Conservation (phyloP, 2,113 vertebrate species). For the Ophthalmolycus amberensis region DNA sequence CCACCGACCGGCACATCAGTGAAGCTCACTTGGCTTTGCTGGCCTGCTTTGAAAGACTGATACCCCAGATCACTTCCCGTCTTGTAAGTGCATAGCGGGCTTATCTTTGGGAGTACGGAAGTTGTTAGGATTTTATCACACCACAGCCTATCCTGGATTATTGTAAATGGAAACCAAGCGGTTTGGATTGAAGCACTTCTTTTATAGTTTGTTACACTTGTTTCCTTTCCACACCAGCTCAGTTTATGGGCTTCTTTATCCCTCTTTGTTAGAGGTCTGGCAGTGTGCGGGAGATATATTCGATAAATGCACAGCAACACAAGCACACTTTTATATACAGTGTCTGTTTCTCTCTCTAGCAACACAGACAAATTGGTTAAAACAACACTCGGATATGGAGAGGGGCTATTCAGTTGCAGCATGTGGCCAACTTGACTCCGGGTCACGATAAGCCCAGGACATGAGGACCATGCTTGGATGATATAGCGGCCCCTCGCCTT, state of each 20-base stretch:
- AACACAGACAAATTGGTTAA: slow-evolving; percentile 45
- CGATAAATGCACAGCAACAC: not conserved
- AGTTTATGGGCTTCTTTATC: slow-evolving; percentile 36
- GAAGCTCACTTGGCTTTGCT: slow-evolving; percentile 71
- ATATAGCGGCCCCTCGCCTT: slow-evolving; percentile 77
- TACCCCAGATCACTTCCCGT: slow-evolving; percentile 81
- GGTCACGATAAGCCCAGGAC: slow-evolving; percentile 80
- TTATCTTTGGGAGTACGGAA: slow-evolving; percentile 81
- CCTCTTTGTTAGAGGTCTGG: not conserved
- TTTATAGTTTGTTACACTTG: slow-evolving; percentile 58
- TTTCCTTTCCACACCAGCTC: slow-evolving; percentile 31
- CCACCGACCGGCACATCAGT: slow-evolving; percentile 66
- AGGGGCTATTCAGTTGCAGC: slow-evolving; percentile 66
- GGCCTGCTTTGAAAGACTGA: slow-evolving; percentile 80
- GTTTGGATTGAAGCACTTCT: slow-evolving; percentile 60
- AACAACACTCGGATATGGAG: slow-evolving; percentile 61
- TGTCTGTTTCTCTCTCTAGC: slow-evolving; percentile 29
- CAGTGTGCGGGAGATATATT: not conserved
- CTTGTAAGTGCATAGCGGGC: slow-evolving; percentile 77
- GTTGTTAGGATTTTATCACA: slow-evolving; percentile 81
- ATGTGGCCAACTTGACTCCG: slow-evolving; percentile 73
- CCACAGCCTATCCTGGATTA: slow-evolving; percentile 74
- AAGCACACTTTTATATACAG: slow-evolving; percentile 4
- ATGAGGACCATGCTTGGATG: slow-evolving; percentile 71
- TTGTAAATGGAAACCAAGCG: slow-evolving; percentile 75